phyloP scores from a whole-genome alignment of 1,140 invertebrate species.

The Lepidotrigona ventralis region DNA sequence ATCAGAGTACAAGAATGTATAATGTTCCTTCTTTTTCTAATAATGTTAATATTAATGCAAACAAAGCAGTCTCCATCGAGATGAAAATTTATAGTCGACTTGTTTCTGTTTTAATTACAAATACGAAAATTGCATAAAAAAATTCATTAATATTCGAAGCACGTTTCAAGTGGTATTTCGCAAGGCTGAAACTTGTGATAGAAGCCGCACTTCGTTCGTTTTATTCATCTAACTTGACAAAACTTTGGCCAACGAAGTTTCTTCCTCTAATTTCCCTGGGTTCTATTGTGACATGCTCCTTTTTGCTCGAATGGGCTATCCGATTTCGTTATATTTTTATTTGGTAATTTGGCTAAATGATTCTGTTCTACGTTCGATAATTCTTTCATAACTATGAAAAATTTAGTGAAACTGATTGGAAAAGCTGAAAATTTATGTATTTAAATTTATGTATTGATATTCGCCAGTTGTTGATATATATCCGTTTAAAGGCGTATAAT shows the following conservation, averaged over 20 bases:
- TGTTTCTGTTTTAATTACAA: constrained; percentile 1
- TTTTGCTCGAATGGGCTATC: constrained; percentile 20
- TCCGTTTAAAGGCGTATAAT: not conserved
- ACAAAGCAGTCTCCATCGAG: too few species aligned
- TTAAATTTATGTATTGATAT: too few species aligned
- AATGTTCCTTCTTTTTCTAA: not conserved
- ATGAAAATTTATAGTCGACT: too few species aligned
- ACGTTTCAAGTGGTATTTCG: constrained; percentile 33
- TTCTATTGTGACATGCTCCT: constrained; percentile 38
- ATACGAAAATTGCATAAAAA: not conserved
- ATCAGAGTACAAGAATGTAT: not conserved
- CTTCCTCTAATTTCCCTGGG: constrained; percentile 41
- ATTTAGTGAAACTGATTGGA: too few species aligned
- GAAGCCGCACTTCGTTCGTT: constrained; percentile 40
- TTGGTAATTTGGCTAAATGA: constrained; percentile 16
- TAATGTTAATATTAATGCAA: too few species aligned
- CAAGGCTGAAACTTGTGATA: constrained; percentile 35
- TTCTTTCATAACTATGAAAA: not conserved
- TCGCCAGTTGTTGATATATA: not conserved
- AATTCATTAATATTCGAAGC: constrained; percentile 47
- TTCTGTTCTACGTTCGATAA: not conserved
- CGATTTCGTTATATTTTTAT: constrained; percentile 29
- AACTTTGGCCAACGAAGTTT: constrained; percentile 48
- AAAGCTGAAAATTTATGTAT: too few species aligned
- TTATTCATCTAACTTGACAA: constrained; percentile 46